Percentiles rank a stretch among this genome's conserved stretches.
Conservation (phyloP, 1,140 invertebrate genomes). For the Venturia canescens region DNA sequence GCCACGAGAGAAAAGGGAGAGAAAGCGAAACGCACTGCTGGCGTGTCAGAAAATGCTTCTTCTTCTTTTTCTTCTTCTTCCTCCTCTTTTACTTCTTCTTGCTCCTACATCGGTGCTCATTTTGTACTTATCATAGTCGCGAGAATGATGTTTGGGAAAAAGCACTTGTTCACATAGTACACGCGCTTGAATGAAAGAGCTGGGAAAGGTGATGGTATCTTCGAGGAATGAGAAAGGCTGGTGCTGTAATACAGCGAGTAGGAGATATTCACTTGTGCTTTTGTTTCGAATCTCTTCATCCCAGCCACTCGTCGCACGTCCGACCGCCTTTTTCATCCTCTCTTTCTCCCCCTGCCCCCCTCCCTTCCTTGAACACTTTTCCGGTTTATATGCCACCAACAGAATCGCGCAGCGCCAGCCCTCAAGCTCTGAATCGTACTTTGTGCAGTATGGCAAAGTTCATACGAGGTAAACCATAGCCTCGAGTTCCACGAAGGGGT, state of each 20-base stretch:
- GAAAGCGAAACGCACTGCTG: background rate
- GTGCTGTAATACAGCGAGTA: background rate
- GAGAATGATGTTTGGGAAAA: slow-evolving; percentile 24
- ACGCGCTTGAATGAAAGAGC: background rate
- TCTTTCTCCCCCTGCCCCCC: background rate
- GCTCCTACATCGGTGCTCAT: background rate
- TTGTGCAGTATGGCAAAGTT: slow-evolving; percentile 1
- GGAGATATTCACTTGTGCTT: slow-evolving; percentile 39
- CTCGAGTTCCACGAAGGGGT: slow-evolving; percentile 17
- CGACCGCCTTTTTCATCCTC: background rate
- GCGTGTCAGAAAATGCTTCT: background rate
- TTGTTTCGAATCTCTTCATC: slow-evolving; percentile 38
- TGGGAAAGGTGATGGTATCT: slow-evolving; percentile 21
- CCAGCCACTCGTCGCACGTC: slow-evolving; percentile 32
- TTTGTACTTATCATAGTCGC: slow-evolving; percentile 2
- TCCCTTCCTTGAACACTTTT: slow-evolving; percentile 27
- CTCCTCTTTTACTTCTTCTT: too few species aligned
- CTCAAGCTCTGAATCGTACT: slow-evolving; percentile 28
- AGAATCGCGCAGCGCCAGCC: slow-evolving; percentile 18
- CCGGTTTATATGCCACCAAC: slow-evolving; percentile 35
- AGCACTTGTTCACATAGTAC: background rate
- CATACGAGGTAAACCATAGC: background rate
- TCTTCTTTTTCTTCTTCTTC: too few species aligned
- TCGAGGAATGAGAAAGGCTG: slow-evolving; percentile 28
- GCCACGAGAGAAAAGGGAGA: background rate